Percentiles rank a stretch among this genome's conserved stretches.
These are phyloP conservation scores for Xylota segnis DNA, from an alignment of 2,888 invertebrate species.

Conservation along the genomic window DNA sequence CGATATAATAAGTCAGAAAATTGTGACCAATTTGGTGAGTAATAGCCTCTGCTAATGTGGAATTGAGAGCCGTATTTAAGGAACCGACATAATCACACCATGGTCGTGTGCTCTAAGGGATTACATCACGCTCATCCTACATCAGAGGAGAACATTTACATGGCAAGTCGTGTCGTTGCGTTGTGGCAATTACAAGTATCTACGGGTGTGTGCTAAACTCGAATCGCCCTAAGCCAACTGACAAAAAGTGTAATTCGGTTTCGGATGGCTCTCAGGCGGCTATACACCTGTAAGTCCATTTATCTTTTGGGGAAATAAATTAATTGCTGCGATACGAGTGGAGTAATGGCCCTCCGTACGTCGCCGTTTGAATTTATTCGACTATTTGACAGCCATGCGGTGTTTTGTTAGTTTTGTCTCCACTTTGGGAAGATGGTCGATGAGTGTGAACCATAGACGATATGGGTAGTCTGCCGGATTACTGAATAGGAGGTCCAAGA, in stretches of 20 bases:
- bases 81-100: slow-evolving; percentile 8
- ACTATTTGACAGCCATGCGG: not conserved
- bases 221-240: not conserved
- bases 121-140: not conserved
- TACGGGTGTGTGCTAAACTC: not conserved
- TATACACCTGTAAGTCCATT: slow-evolving; percentile 11
- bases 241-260: not conserved
- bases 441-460: no score
- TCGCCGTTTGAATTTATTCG: slow-evolving; percentile 8
- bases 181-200: slow-evolving; percentile 12
- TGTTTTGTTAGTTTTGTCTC: no score
- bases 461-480: no score
- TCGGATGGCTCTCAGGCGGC: not conserved
- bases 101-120: not conserved
- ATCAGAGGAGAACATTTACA: not conserved
- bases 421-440: no score
- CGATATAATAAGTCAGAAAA: slow-evolving; percentile 18
- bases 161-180: not conserved
- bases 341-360: not conserved
- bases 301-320: slow-evolving; percentile 10
- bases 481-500: no score
- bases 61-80: slow-evolving; percentile 31
- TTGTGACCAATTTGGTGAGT: slow-evolving; percentile 52
- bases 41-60: slow-evolving; percentile 26
- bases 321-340: not conserved